Evolutionary conservation across 2,113 vertebrate genomes (phyloP).

Genomic region (Paramisgurnus dabryanus): DNA sequence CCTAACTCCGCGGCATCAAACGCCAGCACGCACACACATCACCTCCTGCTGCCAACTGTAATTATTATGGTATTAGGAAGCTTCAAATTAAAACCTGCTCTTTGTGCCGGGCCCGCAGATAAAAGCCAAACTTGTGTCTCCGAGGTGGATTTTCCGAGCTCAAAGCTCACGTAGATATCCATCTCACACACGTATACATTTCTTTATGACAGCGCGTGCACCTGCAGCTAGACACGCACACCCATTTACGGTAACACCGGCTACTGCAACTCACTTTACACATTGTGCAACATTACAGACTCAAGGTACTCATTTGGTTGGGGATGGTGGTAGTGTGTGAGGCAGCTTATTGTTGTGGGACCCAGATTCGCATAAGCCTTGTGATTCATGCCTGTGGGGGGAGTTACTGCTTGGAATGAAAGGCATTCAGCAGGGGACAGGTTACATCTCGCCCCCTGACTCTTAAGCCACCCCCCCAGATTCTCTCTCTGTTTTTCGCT

Average conservation of each 20-base stretch:
- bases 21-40: conserved; percentile 51
- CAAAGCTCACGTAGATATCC: conserved; percentile 28
- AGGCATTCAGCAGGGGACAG: conserved; percentile 63
- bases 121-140: conserved; percentile 58
- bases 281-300: conserved; percentile 42
- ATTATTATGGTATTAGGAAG: conserved; percentile 78
- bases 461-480: conserved; percentile 3
- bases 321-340: conserved; percentile 43
- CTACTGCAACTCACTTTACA: conserved; percentile 18
- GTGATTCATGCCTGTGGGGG: conserved; percentile 56
- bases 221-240: conserved; percentile 17
- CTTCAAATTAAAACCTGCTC: conserved; percentile 62
- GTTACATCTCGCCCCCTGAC: conserved; percentile 62
- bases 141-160: conserved; percentile 13
- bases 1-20: conserved; percentile 16
- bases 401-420: conserved; percentile 59
- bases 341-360: conserved; percentile 37
- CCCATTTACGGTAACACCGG: background rate
- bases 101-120: conserved; percentile 65
- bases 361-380: conserved; percentile 57
- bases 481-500: conserved; percentile 38
- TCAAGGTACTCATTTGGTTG: conserved; percentile 41
- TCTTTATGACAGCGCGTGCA: background rate
- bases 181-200: conserved; percentile 30
- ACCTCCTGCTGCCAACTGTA: conserved; percentile 72